phyloP scores from a whole-genome alignment of 64 coral and sea anemone genomes.

The Dendronephthya gigantea region DNA sequence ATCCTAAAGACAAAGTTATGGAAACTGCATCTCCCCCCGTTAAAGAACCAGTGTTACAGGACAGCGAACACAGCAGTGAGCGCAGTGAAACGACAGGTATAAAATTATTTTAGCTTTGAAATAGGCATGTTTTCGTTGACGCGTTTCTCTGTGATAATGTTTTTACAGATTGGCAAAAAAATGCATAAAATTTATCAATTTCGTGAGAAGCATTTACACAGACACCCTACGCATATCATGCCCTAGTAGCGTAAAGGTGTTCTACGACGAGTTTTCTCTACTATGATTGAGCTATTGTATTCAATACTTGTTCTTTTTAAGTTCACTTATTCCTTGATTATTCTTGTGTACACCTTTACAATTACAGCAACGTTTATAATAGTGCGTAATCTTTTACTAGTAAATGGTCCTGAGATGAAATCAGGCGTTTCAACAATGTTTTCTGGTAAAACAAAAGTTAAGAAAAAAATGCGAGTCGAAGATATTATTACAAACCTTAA shows the following conservation, averaged over 20 bases:
- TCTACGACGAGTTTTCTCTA: too few relatives aligned
- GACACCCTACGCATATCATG: too few relatives aligned
- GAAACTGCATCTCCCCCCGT: neutral
- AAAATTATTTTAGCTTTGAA: too few relatives aligned
- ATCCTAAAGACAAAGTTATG: neutral
- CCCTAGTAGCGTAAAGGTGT: too few relatives aligned
- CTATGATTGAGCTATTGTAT: too few relatives aligned
- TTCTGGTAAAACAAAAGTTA: constrained; percentile 1
- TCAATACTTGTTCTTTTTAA: too few relatives aligned
- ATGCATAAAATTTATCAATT: neutral
- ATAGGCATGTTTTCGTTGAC: too few relatives aligned
- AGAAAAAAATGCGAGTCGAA: constrained; percentile 3
- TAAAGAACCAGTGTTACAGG: neutral
- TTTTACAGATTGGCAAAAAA: neutral
- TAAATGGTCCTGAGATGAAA: neutral
- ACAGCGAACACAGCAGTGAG: neutral
- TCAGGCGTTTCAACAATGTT: neutral
- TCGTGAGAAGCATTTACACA: too few relatives aligned
- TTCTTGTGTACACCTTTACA: neutral
- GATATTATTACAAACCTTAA: neutral
- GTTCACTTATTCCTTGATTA: neutral
- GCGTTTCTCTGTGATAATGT: neutral
- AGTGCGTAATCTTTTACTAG: neutral
- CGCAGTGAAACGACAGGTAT: neutral
- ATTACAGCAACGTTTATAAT: too few relatives aligned